Percentiles rank a stretch among this genome's conserved stretches.
These are phyloP conservation scores for Ptychobarbus kaznakovi DNA, from an alignment of 2,797 vertebrate species.

Conservation along the genomic window DNA sequence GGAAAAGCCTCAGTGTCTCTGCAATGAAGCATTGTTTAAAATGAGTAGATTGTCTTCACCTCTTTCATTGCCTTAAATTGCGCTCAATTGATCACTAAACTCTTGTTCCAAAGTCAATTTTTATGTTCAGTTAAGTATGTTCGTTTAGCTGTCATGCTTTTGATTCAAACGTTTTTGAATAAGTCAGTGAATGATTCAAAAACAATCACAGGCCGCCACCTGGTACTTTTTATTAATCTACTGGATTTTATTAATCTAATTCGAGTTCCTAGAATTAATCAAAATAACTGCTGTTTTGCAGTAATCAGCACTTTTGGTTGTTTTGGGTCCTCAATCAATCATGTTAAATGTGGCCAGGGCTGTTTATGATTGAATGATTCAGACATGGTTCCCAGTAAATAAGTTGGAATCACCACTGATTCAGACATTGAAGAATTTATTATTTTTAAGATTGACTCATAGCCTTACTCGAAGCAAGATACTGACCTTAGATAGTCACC, in stretches of 20 bases:
- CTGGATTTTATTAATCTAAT: neutral
- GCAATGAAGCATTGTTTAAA: neutral
- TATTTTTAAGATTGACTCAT: neutral
- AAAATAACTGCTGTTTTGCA: neutral
- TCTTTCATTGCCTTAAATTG: neutral
- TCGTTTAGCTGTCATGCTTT: neutral
- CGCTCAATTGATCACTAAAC: neutral
- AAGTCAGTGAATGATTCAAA: conserved; percentile 5
- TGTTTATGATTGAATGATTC: neutral
- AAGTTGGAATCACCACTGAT: neutral
- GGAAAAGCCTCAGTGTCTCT: neutral
- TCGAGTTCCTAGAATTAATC: neutral
- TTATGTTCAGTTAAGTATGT: neutral
- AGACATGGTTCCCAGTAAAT: no score
- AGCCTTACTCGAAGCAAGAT: neutral
- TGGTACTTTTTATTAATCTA: neutral
- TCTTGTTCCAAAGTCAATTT: neutral
- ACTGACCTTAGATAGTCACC: neutral
- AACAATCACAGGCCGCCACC: neutral
- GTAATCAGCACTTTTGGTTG: no score
- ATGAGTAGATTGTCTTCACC: neutral
- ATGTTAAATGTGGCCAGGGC: neutral
- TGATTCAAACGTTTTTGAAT: neutral
- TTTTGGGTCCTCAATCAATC: no score
- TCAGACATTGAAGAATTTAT: neutral